A percentile compares a stretch with the other conserved stretches of the same genome.
phyloP scores from a whole-genome alignment of 2,113 vertebrate species.

The Crypturellus undulatus region DNA sequence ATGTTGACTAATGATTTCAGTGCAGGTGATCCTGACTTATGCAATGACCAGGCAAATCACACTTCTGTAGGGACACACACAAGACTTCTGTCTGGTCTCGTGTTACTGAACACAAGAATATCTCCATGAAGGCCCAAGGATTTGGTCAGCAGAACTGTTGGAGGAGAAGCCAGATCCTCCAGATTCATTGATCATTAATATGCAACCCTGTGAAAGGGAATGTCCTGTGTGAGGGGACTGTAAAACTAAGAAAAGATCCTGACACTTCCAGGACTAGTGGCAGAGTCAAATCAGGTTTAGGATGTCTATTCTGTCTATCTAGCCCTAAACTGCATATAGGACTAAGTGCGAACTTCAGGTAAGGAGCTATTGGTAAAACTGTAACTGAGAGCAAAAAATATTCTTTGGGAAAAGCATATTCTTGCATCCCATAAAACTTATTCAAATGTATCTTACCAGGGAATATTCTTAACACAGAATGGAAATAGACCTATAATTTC shows the following conservation, averaged over 20 bases:
- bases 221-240: not conserved
- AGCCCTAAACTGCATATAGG: not conserved
- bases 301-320: not conserved
- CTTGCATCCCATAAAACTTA: not conserved
- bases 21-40: not conserved
- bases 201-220: fast-evolving
- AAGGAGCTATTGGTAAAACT: not conserved
- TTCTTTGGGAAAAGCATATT: not conserved
- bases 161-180: not conserved
- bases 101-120: not conserved
- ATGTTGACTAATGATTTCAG: not conserved
- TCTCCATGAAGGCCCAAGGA: not conserved
- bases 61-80: not conserved
- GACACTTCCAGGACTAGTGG: not conserved
- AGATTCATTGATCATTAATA: not conserved
- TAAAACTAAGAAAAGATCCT: fast-evolving
- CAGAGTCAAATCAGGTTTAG: not conserved
- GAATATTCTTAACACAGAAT: not conserved
- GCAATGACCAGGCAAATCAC: not conserved
- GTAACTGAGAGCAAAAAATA: not conserved
- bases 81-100: not conserved
- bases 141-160: not conserved
- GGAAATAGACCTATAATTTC: not conserved
- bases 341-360: fast-evolving
- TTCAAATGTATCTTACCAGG: not conserved